phyloP scores from a whole-genome alignment of 2,797 vertebrate genomes.

The Anguilla megastoma region DNA sequence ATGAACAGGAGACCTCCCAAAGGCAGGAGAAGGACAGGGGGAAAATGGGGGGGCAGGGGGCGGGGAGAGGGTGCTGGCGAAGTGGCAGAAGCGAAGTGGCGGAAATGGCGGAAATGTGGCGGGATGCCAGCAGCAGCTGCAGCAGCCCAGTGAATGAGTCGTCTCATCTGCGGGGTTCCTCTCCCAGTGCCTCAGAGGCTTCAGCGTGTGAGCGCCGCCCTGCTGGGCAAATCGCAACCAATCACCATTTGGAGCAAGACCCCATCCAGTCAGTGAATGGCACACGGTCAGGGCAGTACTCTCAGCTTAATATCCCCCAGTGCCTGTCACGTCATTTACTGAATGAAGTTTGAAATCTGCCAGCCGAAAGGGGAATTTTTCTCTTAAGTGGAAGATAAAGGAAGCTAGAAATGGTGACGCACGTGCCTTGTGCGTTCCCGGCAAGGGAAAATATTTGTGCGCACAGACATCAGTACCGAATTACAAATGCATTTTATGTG shows the following conservation, averaged over 20 bases:
- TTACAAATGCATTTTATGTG: background rate
- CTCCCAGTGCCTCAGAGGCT: background rate
- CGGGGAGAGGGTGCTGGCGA: no score
- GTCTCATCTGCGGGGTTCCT: background rate
- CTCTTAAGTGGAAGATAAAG: background rate
- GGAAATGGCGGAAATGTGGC: background rate
- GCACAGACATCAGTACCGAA: background rate
- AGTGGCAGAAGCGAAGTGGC: background rate
- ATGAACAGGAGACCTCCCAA: background rate
- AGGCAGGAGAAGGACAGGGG: background rate
- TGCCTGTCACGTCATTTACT: slow-evolving; percentile 47
- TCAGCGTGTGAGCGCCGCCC: background rate
- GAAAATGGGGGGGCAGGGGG: no score
- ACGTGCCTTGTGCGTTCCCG: slow-evolving; percentile 51
- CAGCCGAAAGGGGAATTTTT: background rate
- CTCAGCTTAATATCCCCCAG: slow-evolving; percentile 5
- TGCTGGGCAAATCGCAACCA: slow-evolving; percentile 33
- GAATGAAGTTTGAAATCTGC: slow-evolving; percentile 44
- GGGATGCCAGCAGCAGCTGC: background rate
- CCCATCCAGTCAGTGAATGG: slow-evolving; percentile 30
- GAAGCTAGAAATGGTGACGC: slow-evolving; percentile 32
- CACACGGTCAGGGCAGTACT: slow-evolving; percentile 10
- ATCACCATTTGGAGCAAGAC: slow-evolving; percentile 30
- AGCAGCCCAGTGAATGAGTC: background rate
- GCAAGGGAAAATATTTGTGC: background rate